Evolutionary conservation across 64 coral and sea anemone species (phyloP), one percentile per base, ranked within the genome.

Genomic region (Pachyseris speciosa): DNA sequence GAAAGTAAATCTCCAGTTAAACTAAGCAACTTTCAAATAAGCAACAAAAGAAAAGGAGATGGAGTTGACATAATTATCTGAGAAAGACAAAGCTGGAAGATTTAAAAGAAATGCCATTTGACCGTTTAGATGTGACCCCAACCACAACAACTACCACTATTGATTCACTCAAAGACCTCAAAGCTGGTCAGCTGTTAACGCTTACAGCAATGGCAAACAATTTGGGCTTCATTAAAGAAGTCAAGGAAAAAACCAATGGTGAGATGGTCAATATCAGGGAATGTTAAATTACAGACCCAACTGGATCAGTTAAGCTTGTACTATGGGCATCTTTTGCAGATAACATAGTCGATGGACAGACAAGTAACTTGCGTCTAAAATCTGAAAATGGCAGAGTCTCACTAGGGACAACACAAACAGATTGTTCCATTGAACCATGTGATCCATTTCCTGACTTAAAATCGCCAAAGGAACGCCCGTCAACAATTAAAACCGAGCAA

Each of bases 1-100:
- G 75, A 89, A 64, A 39, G 51, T 30, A 76, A 76, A 89, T 55
- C 86, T 64, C 78, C 89, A 69, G 77, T 91, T 31, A 83, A 91
- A 37, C 22, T 91, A 53, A 68, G 49, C 38, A 58, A 91, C 49
- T 55, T 83, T n/a, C 28, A 72, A 32, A 67, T 24, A 64, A 64
- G 65, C 47, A 74, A 37, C 65, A 87, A 87, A 43, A 24, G 84
- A 16, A 66, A 66, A 30, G 66, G 84, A 66, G 45, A 41, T 87
- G 40, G 41, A 72, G 2, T 34, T 33, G 84, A 87, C 70, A 51
- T 72, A 31, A 87, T 52, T 51, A 87, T 73, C 48, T 15, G 45
- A 72, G 72, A 72, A 85, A 85, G 44, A 64, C 52, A 37, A 67
- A 66, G 44, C 42, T 85, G 25, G 70, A 57, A 45, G 84, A 67